Evolutionary conservation across 2,888 invertebrate genomes (phyloP).

Genomic region (Eulithis prunata): DNA sequence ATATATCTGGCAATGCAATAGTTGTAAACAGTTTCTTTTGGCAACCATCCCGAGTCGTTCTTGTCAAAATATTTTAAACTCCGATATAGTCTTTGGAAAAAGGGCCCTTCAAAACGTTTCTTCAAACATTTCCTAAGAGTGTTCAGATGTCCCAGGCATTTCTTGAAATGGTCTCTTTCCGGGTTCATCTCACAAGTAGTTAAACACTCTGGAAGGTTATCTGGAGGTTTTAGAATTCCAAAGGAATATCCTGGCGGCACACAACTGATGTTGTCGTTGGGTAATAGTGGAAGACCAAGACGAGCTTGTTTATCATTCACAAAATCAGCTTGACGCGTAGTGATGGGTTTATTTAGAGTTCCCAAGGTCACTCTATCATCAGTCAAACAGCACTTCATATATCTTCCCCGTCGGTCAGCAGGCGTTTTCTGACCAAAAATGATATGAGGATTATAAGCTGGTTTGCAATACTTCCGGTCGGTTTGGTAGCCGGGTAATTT

Average conservation of each 20-base stretch:
- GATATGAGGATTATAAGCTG: constrained; percentile 59
- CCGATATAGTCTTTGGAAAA: constrained; percentile 48
- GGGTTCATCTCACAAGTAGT: constrained; percentile 48
- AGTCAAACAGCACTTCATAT: constrained; percentile 55
- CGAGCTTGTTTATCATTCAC: constrained; percentile 44
- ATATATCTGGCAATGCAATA: constrained; percentile 58
- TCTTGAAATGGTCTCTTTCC: constrained; percentile 57
- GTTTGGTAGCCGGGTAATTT: constrained; percentile 45
- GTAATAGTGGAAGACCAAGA: constrained; percentile 59
- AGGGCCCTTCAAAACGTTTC: constrained; percentile 43
- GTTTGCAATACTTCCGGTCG: constrained; percentile 50
- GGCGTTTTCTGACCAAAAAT: constrained; percentile 59
- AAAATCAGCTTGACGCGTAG: constrained; percentile 58
- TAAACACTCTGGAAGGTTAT: constrained; percentile 61
- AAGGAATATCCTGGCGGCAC: constrained; percentile 69
- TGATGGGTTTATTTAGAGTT: constrained; percentile 49
- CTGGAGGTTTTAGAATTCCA: constrained; percentile 61
- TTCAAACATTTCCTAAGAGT: constrained; percentile 50
- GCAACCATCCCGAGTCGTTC: constrained; percentile 64
- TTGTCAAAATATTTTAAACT: constrained; percentile 53
- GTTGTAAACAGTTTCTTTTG: constrained; percentile 63
- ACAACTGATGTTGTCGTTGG: constrained; percentile 66
- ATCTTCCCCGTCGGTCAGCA: constrained; percentile 62
- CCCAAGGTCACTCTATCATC: constrained; percentile 52
- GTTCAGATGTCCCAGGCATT: constrained; percentile 67